Evolutionary conservation across 2,888 invertebrate genomes (phyloP), one percentile per base, ranked within the genome.

Genomic region (Dryobota labecula): DNA sequence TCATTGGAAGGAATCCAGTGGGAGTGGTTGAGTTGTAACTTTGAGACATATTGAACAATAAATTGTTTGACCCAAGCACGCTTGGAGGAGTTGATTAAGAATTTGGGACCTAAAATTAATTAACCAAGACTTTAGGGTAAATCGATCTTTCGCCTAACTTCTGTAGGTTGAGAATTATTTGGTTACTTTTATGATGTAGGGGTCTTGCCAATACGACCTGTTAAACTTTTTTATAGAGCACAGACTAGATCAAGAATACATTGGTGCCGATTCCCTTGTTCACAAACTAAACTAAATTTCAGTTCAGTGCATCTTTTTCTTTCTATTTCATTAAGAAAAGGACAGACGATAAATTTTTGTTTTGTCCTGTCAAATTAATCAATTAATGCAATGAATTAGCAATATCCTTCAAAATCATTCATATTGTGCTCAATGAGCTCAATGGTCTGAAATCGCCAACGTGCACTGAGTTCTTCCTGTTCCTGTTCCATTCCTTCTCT

Each of bases 81-180:
- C 49, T 78, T 78, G 38, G 27, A 64, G 18, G 60, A 61, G 43
- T 77, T 77, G 63, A 76, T 77, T 76, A 71, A 71, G 71, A 73
- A 63, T 67, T 73, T 78, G 45, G 72, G 43, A 57, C 73, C 53
- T 78, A 18, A 78, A 53, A 62, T 57, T 78, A 78, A 76, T 66
- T 78, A 78, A 36, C 41, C 33, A 62, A 24, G 51, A 53, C 51
- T 61, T 73, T 8, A 9, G 41, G 27, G 47, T 38, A 30, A 4
- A 63, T 77, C 36, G 47, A 47, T 77, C 51, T 63, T 41, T 36
- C 36, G n/a, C n/a, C 9, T 20, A 15, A 63, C 20, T 58, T 56
- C 43, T 47, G 51, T 53, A 56, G 30, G n/a, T 61, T 61, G 20
- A 51, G 65, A 45, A 45, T 38, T 7, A 51, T 62, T 60, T 41